Conservation (phyloP, 2,113 vertebrate genomes). For the Erythrocercus mccallii region DNA sequence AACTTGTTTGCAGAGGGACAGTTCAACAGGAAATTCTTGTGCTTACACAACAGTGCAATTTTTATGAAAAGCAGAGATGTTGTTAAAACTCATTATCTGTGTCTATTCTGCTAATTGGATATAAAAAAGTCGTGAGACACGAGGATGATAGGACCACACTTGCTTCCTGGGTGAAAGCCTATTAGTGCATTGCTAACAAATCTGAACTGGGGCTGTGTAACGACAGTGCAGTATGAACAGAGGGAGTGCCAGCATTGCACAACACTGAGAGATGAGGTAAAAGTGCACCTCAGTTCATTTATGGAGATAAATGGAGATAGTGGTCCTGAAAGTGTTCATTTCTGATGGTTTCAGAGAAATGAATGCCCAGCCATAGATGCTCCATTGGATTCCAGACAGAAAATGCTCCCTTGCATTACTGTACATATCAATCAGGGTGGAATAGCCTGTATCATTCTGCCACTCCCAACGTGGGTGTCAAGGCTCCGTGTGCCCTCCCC, state of each 20-base stretch:
- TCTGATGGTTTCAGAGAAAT: neutral
- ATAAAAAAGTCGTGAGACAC: neutral
- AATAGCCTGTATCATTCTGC: neutral
- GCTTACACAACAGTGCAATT: neutral
- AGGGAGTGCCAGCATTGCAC: neutral
- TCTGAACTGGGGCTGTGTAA: neutral
- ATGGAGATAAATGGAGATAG: neutral
- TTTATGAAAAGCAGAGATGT: constrained; percentile 8
- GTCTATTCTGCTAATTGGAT: neutral
- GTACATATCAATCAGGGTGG: fast-evolving
- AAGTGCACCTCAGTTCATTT: neutral
- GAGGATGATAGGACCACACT: neutral
- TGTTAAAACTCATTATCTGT: neutral
- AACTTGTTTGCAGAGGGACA: constrained; percentile 19
- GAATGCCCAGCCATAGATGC: neutral
- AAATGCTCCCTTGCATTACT: neutral
- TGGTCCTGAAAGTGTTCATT: neutral
- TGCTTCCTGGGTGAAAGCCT: neutral
- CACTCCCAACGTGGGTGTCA: neutral
- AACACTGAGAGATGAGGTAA: neutral
- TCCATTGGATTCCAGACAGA: neutral
- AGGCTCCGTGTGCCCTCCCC: neutral
- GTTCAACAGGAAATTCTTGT: neutral
- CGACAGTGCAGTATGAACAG: neutral
- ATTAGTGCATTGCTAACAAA: neutral